phyloP scores from a whole-genome alignment of 2,888 invertebrate genomes.

The Caenorhabditis macrosperma region DNA sequence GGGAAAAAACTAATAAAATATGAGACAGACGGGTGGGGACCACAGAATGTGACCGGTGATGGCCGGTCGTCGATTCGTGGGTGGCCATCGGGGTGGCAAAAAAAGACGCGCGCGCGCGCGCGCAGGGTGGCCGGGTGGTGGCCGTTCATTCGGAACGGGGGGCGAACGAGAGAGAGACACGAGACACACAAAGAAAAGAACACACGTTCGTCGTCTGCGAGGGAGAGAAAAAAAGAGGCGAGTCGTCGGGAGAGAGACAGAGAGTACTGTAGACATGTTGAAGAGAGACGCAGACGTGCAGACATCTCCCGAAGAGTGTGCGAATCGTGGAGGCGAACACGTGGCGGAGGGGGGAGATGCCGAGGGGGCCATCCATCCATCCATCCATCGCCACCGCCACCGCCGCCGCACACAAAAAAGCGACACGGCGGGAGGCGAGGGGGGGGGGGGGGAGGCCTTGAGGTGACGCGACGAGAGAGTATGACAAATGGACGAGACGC shows the following conservation, averaged over 20 bases:
- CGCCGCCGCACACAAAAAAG: conserved; percentile 27
- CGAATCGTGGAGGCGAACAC: no score
- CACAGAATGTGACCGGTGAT: not conserved
- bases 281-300: not conserved
- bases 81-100: not conserved
- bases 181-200: conserved; percentile 11
- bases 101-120: conserved; percentile 5
- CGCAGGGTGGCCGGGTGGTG: conserved; percentile 25
- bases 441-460: not conserved
- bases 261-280: not conserved
- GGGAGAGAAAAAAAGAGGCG: conserved; percentile 12
- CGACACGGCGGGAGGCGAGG: not conserved
- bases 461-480: not conserved
- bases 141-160: no score
- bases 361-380: not conserved
- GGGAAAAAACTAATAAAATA: not conserved
- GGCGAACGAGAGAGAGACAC: conserved; percentile 4
- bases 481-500: not conserved
- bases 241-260: not conserved
- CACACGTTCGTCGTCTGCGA: not conserved
- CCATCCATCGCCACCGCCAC: conserved; percentile 10
- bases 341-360: no score
- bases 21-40: not conserved
- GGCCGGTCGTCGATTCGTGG: conserved; percentile 12
- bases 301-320: no score